These are phyloP conservation scores for Nycticryphes semicollaris DNA, from an alignment of 2,113 vertebrate genomes.

Conservation along the genomic window DNA sequence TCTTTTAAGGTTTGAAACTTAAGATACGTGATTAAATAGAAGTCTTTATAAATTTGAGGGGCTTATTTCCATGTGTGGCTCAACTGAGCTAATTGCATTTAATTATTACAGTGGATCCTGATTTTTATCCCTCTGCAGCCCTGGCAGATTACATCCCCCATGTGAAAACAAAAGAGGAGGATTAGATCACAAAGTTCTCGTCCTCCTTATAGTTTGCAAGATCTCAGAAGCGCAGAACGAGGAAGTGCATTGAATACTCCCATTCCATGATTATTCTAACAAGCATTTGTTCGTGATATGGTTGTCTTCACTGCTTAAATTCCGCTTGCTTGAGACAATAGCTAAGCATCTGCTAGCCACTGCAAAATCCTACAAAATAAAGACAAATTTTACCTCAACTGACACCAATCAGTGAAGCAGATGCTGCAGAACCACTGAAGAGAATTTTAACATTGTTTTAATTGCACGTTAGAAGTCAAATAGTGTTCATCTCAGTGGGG, in stretches of 20 bases:
- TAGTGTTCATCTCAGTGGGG: neutral
- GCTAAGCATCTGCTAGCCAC: conserved; percentile 42
- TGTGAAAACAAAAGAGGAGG: neutral
- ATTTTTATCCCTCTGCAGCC: neutral
- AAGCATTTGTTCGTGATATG: conserved; percentile 29
- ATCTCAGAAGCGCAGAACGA: neutral
- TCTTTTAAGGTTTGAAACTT: neutral
- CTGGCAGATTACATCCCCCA: neutral
- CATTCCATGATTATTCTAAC: neutral
- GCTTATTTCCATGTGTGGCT: neutral
- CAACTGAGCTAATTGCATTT: neutral
- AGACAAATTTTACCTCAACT: conserved; percentile 33
- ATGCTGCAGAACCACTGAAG: neutral
- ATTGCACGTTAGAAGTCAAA: conserved; percentile 2
- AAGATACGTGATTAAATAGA: neutral
- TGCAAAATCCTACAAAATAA: conserved; percentile 5
- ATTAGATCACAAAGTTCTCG: neutral
- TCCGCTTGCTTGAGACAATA: neutral
- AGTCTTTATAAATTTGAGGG: neutral
- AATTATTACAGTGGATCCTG: neutral
- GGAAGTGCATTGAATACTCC: neutral
- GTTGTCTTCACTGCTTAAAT: conserved; percentile 24
- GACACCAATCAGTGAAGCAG: conserved; percentile 45
- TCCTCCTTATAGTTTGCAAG: neutral
- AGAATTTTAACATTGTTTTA: conserved; percentile 9